Evolutionary conservation across 2,888 invertebrate species (phyloP).

Genomic region (Cheilosia pagana): DNA sequence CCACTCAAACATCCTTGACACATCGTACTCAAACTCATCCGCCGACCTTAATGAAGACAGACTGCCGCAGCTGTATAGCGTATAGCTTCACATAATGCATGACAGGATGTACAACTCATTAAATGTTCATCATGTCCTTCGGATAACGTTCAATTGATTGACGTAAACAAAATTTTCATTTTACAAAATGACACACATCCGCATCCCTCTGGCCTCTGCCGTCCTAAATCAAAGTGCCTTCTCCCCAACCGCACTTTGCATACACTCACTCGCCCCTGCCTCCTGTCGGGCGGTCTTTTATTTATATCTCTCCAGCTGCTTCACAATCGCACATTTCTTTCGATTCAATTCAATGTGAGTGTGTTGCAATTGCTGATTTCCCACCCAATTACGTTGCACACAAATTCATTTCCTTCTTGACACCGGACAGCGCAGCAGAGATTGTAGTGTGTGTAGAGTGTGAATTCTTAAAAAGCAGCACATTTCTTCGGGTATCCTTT

Average conservation of each 20-base stretch:
- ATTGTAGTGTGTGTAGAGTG: slow-evolving; percentile 11
- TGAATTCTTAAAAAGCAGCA: slow-evolving; percentile 4
- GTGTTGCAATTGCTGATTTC: slow-evolving; percentile 18
- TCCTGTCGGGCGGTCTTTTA: neutral
- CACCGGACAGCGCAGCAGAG: slow-evolving; percentile 28
- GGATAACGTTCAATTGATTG: slow-evolving; percentile 51
- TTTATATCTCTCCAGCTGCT: slow-evolving; percentile 2
- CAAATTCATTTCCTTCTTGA: slow-evolving; percentile 62
- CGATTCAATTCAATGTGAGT: neutral
- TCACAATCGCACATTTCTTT: neutral
- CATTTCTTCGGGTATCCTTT: slow-evolving; percentile 45
- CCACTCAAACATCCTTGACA: slow-evolving; percentile 56
- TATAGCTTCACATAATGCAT: slow-evolving; percentile 33
- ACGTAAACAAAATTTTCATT: slow-evolving; percentile 61
- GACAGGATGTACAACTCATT: slow-evolving; percentile 56
- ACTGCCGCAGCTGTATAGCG: neutral
- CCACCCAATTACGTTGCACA: slow-evolving; percentile 37
- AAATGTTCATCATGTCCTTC: slow-evolving; percentile 65
- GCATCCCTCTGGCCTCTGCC: too few relatives aligned
- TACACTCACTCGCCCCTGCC: neutral
- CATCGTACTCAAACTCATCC: slow-evolving; percentile 1
- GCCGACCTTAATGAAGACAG: slow-evolving; percentile 54
- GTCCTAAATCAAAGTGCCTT: slow-evolving; percentile 18
- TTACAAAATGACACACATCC: slow-evolving; percentile 43
- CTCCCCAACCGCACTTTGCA: neutral